Base-by-base conservation (phyloP, 2,113 vertebrate genomes). In the Dromiciops gliroides region DNA sequence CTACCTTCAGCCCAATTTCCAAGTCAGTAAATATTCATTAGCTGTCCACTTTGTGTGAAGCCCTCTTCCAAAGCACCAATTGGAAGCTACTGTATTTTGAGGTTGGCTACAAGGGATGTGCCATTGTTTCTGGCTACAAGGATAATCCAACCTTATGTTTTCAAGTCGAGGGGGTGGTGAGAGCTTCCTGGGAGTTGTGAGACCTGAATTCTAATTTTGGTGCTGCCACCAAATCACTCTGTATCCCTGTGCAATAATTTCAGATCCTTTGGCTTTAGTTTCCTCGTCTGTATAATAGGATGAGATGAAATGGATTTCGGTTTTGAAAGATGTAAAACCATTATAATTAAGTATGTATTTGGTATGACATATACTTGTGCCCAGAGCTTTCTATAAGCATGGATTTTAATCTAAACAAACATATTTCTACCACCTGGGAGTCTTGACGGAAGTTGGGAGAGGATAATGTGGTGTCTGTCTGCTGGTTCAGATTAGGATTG, bases 401-500 rank as follows among this genome's bases (percentile, higher is more conserved):
- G 48, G 48, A 31, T 90, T 93, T 93, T 52, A 51, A 48, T 89
- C 60, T 91, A 26, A 94, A 95, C 10, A 94, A 92, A 24, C 94
- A 48, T 2, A 48, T 92, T 91, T 91, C 89, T 48, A 28, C 83
- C 44, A 75, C 89, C 10, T 92, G 53, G 91, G 89, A 51, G 12
- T 91, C 88, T 28, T 50, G 90, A 92, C 89, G 92, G 89, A 90
- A n/a, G 75, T 93, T 89, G 50, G 92, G 95, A 91, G 88, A 22
- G 94, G 44, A 53, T 93, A 9, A 0, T 83, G 8, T 51, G 83
- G n/a, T 49, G 60, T 92, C 91, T 83, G 37, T 90, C 51, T 5
- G 51, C 0, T 24, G 4, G 47, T 51, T 89, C 93, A 53, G 95
- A 91, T 3, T 8, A 0, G 2, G 51, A 89, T 44, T 0, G 1